Evolutionary conservation across 2,888 invertebrate genomes (phyloP), one percentile per base, ranked within the genome.

Genomic region (Volucella inanis): DNA sequence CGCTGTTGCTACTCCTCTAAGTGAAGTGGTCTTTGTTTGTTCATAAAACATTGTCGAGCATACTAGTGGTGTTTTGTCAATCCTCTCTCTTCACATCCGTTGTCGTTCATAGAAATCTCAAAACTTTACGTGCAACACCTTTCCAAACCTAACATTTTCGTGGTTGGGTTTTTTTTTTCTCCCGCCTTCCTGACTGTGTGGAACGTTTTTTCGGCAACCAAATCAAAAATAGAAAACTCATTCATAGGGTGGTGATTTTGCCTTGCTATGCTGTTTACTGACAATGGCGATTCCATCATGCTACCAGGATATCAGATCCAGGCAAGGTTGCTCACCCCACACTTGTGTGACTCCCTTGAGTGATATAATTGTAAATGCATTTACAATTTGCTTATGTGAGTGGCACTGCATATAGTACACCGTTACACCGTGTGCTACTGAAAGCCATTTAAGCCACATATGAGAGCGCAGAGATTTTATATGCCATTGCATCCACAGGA

Each of bases 381-480:
- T 85, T 85, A 85, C 85, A 85, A 85, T 85, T 84, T 83, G 70
- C 75, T 75, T 67, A 75, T 75, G 67, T 59, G 65, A 75, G 75
- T 57, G 49, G 41, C 22, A 12, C 12, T 61, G 61, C 71, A 61
- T 41, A 62, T 50, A 65, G 14, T 47, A 68, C 65, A 71, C 49
- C 43, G 47, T 75, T 47, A 68, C 65, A 71, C 49, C 43, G 47
- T 75, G 61, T 79, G 65, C 72, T 76, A 39, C 15, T 72, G 85
- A 81, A 85, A 85, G 85, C 81, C 85, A 85, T 85, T 77, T 81
- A 81, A 85, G 85, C 85, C 76, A 76, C 77, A 81, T 85, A 85
- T 49, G 81, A 62, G 81, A 61, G 85, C 76, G 81, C 81, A 76
- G 76, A 85, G 85, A 85, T 85, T 85, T 85, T 72, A 80, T 84